These are phyloP conservation scores for Zaprionus tsacasi DNA, from an alignment of 1,140 invertebrate species.

Conservation along the genomic window DNA sequence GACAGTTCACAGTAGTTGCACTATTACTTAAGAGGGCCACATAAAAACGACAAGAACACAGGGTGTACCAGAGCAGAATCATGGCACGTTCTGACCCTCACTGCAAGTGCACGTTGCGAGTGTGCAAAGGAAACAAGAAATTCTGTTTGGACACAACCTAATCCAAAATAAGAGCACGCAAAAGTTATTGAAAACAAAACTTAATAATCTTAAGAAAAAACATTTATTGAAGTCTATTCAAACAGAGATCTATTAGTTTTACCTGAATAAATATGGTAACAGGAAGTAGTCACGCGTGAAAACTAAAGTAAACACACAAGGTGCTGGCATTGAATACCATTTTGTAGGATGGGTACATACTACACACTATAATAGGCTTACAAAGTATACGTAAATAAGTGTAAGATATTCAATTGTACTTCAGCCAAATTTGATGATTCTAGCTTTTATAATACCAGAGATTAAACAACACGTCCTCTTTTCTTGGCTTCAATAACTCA, in stretches of 20 bases:
- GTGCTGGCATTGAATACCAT: too few species aligned
- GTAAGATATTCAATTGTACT: too few species aligned
- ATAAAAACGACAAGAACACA: neutral
- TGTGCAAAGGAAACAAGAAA: neutral
- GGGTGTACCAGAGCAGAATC: neutral
- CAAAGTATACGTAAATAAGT: too few species aligned
- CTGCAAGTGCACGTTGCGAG: neutral
- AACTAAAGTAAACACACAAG: too few species aligned
- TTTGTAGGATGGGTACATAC: too few species aligned
- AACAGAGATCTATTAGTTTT: neutral
- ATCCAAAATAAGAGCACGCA: neutral
- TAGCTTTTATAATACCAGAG: too few species aligned
- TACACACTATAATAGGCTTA: too few species aligned
- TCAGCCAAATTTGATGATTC: too few species aligned
- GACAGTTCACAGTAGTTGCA: neutral
- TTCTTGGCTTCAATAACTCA: too few species aligned
- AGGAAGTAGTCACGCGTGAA: too few species aligned
- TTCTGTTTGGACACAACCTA: neutral
- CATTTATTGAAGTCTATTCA: neutral
- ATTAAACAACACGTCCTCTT: too few species aligned
- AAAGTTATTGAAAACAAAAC: neutral
- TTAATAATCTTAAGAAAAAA: neutral
- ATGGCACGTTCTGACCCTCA: neutral
- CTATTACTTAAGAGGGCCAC: neutral
- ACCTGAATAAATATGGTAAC: neutral